Percentiles rank a stretch among this genome's conserved stretches.
phyloP scores from a whole-genome alignment of 2,888 invertebrate genomes.

The Hanleya hanleyi region DNA sequence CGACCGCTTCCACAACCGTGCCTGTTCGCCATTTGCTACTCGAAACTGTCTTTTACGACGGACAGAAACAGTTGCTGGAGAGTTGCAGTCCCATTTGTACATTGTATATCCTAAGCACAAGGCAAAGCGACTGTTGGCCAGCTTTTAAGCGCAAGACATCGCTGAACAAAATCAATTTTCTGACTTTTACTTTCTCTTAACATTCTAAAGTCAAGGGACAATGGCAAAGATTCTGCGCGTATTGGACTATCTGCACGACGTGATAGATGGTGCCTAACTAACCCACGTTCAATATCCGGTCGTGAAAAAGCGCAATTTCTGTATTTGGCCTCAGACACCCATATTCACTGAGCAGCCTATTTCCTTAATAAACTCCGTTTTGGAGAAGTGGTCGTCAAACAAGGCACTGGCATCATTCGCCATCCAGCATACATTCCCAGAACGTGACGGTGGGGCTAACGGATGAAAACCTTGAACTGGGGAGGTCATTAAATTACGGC shows the following conservation, averaged over 20 bases:
- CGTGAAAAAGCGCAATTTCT: neutral
- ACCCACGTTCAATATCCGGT: neutral
- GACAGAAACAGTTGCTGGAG: too few relatives aligned
- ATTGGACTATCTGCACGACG: neutral
- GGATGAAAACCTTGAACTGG: neutral
- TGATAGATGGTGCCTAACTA: neutral
- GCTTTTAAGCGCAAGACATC: too few relatives aligned
- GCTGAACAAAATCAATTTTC: slow-evolving; percentile 1
- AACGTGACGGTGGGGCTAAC: neutral
- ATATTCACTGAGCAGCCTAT: neutral
- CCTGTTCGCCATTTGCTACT: too few relatives aligned
- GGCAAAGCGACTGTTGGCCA: too few relatives aligned
- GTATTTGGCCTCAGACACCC: neutral
- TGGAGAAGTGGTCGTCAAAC: slow-evolving; percentile 2
- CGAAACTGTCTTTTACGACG: too few relatives aligned
- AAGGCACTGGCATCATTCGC: neutral
- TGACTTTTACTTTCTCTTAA: neutral
- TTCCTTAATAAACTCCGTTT: slow-evolving; percentile 1
- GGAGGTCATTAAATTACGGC: neutral
- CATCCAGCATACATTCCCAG: neutral
- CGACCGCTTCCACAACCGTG: too few relatives aligned
- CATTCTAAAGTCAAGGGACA: neutral
- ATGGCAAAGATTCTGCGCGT: neutral
- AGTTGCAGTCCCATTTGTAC: too few relatives aligned
- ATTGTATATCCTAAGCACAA: too few relatives aligned